phyloP scores from a whole-genome alignment of 2,113 vertebrate genomes.

The Tupaia chinensis region DNA sequence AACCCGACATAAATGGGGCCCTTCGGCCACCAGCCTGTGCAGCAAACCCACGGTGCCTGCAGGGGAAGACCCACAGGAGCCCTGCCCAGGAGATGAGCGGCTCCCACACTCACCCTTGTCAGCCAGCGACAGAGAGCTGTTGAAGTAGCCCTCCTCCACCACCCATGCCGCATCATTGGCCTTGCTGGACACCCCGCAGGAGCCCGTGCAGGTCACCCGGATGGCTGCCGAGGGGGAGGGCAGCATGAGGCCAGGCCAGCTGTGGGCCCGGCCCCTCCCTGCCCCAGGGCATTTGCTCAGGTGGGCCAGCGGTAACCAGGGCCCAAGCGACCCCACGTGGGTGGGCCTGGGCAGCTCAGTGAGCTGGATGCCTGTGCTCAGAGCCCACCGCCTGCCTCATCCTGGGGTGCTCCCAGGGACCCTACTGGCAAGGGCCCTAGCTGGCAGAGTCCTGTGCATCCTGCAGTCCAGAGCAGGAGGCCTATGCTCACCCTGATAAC shows the following conservation, averaged over 20 bases:
- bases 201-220: conserved; percentile 95
- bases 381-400: not conserved
- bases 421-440: not conserved
- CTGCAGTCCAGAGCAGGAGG: not conserved
- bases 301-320: not conserved
- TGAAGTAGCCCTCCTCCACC: conserved; percentile 95
- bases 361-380: not conserved
- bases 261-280: fast-evolving
- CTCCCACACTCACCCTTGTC: conserved; percentile 91
- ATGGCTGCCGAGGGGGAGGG: conserved; percentile 87
- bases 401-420: not conserved
- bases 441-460: not conserved
- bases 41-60: not conserved
- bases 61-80: not conserved
- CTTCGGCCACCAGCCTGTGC: not conserved
- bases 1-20: not conserved
- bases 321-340: not conserved
- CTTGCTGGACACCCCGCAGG: conserved; percentile 94
- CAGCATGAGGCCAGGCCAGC: not conserved
- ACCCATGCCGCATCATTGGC: conserved; percentile 91
- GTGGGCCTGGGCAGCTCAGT: not conserved
- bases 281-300: not conserved
- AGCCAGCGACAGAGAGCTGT: conserved; percentile 92
- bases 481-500: not conserved
- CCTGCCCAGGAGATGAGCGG: not conserved